A percentile compares a stretch with the other conserved stretches of the same genome.
Evolutionary conservation across 2,797 vertebrate genomes (phyloP).

Genomic region (Mastacembelus armatus): DNA sequence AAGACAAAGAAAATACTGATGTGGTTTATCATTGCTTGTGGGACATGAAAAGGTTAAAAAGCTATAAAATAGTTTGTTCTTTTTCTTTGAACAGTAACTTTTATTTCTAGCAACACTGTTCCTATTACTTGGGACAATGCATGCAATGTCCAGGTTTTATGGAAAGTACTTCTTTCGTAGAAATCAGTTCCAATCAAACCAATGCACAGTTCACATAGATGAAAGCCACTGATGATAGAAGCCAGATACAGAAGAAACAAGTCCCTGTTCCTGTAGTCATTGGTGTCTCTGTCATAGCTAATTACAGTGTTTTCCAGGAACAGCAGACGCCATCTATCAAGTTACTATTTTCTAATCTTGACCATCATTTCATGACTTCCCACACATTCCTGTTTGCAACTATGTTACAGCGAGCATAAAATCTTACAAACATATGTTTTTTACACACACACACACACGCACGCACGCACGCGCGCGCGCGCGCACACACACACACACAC

Average conservation of each 20-base stretch:
- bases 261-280: background rate
- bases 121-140: background rate
- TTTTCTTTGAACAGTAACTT: background rate
- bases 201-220: background rate
- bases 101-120: background rate
- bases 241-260: too few species aligned
- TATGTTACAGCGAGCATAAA: too few species aligned
- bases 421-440: too few species aligned
- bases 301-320: slow-evolving; percentile 2
- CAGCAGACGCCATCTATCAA: slow-evolving; percentile 59
- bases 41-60: background rate
- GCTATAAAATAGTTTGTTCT: too few species aligned
- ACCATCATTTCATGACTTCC: slow-evolving; percentile 51
- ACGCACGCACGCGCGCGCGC: too few species aligned
- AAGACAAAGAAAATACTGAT: too few species aligned
- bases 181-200: background rate
- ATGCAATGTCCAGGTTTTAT: background rate
- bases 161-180: background rate
- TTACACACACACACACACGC: too few species aligned
- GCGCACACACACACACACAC: too few species aligned
- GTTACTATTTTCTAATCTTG: slow-evolving; percentile 76
- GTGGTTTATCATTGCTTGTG: background rate
- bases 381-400: too few species aligned
- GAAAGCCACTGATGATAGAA: background rate
- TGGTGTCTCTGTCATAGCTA: slow-evolving; percentile 13